phyloP scores from a whole-genome alignment of 2,113 vertebrate genomes.

The Poeciliopsis occidentalis region DNA sequence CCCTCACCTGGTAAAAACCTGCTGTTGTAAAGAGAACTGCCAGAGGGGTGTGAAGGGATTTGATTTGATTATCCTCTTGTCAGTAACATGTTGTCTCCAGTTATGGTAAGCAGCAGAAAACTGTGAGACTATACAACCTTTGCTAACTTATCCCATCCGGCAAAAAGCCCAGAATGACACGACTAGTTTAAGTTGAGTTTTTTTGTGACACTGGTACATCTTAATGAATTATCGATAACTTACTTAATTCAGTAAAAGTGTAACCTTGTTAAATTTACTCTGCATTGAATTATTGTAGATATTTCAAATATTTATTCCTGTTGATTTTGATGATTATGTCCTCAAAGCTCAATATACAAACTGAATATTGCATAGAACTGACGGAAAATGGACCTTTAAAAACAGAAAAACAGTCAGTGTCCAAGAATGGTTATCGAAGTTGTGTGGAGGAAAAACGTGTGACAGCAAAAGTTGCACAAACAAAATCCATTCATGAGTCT shows the following conservation, averaged over 20 bases:
- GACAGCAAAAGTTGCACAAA: not conserved
- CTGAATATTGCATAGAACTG: too few relatives aligned
- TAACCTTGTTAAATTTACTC: not conserved
- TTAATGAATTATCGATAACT: not conserved
- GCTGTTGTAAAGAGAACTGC: slow-evolving; percentile 17
- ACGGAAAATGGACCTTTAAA: too few relatives aligned
- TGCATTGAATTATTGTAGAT: not conserved
- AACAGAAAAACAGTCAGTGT: not conserved
- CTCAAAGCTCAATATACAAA: not conserved
- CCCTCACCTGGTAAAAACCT: slow-evolving; percentile 50
- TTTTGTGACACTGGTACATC: not conserved
- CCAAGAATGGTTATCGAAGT: not conserved
- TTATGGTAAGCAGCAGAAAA: not conserved
- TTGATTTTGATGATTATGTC: not conserved
- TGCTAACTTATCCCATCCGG: not conserved
- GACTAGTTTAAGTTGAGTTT: not conserved
- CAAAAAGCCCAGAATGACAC: not conserved
- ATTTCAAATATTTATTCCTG: not conserved
- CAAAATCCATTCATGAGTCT: too few relatives aligned
- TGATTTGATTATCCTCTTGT: slow-evolving; percentile 39
- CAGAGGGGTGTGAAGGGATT: slow-evolving; percentile 38
- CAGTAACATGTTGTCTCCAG: not conserved
- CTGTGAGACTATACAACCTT: slow-evolving; percentile 29
- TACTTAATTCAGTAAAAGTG: not conserved
- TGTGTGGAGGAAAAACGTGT: not conserved